These are phyloP conservation scores for Phylloscopus whistleri DNA, from an alignment of 2,113 vertebrate species.

Conservation along the genomic window DNA sequence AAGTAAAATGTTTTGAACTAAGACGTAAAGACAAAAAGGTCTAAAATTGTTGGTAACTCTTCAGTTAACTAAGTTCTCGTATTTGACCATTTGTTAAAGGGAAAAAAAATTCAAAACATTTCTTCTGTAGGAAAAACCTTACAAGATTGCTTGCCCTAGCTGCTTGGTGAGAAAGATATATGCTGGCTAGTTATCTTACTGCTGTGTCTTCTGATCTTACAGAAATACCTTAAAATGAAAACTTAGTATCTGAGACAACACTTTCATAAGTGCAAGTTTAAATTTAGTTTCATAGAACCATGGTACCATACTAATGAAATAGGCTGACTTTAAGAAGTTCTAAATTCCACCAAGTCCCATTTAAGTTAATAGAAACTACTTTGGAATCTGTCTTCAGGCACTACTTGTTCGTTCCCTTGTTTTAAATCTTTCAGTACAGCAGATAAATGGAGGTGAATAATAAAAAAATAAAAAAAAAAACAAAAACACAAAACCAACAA, in stretches of 20 bases:
- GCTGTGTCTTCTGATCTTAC: background rate
- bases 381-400: background rate
- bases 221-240: slow-evolving; percentile 16
- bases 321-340: background rate
- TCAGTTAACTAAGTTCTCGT: background rate
- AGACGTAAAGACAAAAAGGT: background rate
- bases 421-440: background rate
- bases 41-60: background rate
- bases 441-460: background rate
- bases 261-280: background rate
- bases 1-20: background rate
- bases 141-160: background rate
- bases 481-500: background rate
- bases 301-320: rapidly evolving
- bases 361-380: background rate
- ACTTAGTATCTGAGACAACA: background rate
- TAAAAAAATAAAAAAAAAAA: rapidly evolving
- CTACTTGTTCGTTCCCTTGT: background rate
- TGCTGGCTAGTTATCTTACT: background rate
- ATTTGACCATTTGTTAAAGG: background rate
- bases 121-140: background rate
- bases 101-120: background rate
- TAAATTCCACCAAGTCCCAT: background rate
- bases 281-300: background rate
- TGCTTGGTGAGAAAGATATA: background rate